phyloP scores from a whole-genome alignment of 2,113 vertebrate species.

The Dicaeum eximium region DNA sequence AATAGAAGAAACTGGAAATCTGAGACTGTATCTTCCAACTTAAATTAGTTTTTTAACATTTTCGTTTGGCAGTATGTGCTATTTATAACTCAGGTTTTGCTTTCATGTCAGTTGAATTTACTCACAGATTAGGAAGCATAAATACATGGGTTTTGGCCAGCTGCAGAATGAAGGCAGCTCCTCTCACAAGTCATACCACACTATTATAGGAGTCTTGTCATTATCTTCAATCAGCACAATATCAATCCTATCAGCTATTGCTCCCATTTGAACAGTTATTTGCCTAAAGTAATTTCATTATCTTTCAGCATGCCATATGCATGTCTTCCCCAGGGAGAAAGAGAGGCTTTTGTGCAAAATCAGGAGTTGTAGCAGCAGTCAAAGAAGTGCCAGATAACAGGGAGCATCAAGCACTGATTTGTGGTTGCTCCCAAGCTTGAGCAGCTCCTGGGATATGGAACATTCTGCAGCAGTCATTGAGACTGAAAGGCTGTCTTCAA shows the following conservation, averaged over 20 bases:
- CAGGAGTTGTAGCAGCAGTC: not conserved
- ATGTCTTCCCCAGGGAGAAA: not conserved
- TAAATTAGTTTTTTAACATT: not conserved
- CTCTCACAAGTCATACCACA: not conserved
- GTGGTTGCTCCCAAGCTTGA: not conserved
- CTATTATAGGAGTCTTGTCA: not conserved
- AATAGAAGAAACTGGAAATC: not conserved
- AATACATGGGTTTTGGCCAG: not conserved
- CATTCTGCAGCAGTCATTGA: not conserved
- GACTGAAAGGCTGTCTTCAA: not conserved
- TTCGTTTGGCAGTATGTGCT: not conserved
- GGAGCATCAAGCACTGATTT: not conserved
- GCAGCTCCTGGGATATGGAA: not conserved
- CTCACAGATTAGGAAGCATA: not conserved
- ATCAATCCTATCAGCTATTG: constrained; percentile 8
- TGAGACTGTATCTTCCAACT: not conserved
- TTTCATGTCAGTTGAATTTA: not conserved
- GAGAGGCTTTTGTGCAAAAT: not conserved
- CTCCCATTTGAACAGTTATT: constrained; percentile 7
- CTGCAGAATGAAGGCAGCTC: not conserved
- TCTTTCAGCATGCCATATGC: not conserved
- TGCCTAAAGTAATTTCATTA: not conserved
- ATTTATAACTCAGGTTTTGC: not conserved
- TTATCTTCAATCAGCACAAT: not conserved
- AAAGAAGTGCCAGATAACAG: not conserved